Conservation (phyloP, 2,888 invertebrate genomes). For the Drosophila rellima region DNA sequence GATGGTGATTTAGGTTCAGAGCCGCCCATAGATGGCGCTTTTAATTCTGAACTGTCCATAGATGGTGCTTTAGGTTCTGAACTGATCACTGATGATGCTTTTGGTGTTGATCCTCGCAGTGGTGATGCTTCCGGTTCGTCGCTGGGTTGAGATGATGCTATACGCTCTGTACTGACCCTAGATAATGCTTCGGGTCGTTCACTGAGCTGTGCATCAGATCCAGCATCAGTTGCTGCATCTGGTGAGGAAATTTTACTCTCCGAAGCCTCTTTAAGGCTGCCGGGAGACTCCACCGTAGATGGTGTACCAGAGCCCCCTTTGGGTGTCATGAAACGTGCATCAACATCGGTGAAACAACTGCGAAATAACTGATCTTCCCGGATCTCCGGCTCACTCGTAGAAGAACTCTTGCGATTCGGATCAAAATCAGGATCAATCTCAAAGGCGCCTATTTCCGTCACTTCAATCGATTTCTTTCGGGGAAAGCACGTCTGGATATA, state of each 20-base stretch:
- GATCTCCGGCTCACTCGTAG: neutral
- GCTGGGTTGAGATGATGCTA: neutral
- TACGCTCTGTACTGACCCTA: neutral
- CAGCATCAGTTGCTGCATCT: neutral
- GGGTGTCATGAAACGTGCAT: neutral
- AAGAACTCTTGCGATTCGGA: conserved; percentile 2
- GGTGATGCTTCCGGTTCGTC: neutral
- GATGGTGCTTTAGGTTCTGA: neutral
- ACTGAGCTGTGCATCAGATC: neutral
- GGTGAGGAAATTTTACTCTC: neutral
- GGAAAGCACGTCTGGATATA: conserved; percentile 60
- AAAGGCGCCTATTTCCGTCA: conserved; percentile 44
- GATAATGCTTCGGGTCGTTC: neutral
- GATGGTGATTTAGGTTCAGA: neutral
- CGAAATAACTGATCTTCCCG: neutral
- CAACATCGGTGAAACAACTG: conserved; percentile 8
- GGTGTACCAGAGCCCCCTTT: neutral
- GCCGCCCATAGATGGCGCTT: neutral
- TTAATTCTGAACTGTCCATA: neutral
- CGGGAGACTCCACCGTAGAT: neutral
- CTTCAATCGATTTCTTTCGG: neutral
- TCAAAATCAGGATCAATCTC: conserved; percentile 58
- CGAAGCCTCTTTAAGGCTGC: neutral
- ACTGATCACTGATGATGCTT: neutral
- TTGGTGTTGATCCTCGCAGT: neutral